Evolutionary conservation across 2,888 invertebrate genomes (phyloP).

Genomic region (Spilosoma lubricipeda): DNA sequence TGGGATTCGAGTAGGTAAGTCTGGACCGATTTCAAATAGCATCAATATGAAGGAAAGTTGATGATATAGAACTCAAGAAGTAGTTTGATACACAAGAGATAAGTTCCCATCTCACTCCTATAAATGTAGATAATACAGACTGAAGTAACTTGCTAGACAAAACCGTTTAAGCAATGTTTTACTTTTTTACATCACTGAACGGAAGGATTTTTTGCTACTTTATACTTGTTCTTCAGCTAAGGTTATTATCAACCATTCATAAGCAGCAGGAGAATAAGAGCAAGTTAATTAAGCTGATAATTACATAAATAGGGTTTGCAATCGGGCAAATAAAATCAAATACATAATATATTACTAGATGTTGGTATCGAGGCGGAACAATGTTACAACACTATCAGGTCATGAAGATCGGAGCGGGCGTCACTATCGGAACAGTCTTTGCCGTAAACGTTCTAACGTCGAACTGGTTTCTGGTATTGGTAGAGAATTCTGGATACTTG

Average conservation of each 20-base stretch:
- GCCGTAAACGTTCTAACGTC: slow-evolving; percentile 56
- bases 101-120: not conserved
- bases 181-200: not conserved
- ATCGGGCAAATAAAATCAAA: slow-evolving; percentile 49
- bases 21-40: not conserved
- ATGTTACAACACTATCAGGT: slow-evolving; percentile 66
- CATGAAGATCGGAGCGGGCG: slow-evolving; percentile 69
- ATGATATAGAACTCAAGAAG: not conserved
- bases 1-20: not conserved
- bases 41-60: not conserved
- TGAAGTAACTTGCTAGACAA: not conserved
- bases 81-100: not conserved
- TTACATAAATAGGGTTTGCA: slow-evolving; percentile 45
- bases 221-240: not conserved
- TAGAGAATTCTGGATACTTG: slow-evolving; percentile 44
- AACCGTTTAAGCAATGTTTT: not conserved
- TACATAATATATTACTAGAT: slow-evolving; percentile 56
- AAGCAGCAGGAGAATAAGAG: not conserved
- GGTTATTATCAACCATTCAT: not conserved
- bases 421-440: slow-evolving; percentile 61
- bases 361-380: slow-evolving; percentile 58
- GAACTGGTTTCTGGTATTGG: slow-evolving; percentile 53
- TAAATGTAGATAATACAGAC: not conserved
- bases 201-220: not conserved
- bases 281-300: slow-evolving; percentile 33